Evolutionary conservation across 2,888 invertebrate species (phyloP).

Genomic region (Chrysomela aeneicollis): DNA sequence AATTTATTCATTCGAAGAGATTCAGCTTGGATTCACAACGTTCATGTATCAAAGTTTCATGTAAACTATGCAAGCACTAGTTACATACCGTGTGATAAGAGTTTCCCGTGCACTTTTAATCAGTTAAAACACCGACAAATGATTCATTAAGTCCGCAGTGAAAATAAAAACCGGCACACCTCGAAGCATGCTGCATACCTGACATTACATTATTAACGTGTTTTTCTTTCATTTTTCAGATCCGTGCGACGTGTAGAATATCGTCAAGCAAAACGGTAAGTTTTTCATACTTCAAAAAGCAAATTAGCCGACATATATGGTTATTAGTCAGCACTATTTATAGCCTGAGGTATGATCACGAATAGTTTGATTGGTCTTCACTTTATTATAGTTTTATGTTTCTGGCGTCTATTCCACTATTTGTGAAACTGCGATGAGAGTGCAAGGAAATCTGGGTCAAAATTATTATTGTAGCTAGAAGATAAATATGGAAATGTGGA

Average conservation of each 20-base stretch:
- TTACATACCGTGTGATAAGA: conserved; percentile 38
- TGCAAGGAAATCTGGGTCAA: conserved; percentile 2
- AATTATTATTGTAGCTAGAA: conserved; percentile 3
- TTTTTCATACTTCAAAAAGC: not conserved
- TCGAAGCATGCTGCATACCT: conserved; percentile 29
- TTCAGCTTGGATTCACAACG: conserved; percentile 29
- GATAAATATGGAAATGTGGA: not conserved
- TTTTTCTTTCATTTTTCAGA: conserved; percentile 16
- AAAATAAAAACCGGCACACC: conserved; percentile 35
- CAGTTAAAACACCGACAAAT: conserved; percentile 26
- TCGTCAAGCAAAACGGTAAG: conserved; percentile 15
- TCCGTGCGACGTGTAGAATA: not conserved
- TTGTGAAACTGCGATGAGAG: not conserved
- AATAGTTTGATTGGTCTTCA: not conserved
- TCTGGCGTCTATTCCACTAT: not conserved
- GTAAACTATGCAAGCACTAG: conserved; percentile 33
- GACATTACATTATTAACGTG: conserved; percentile 27
- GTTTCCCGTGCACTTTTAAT: conserved; percentile 27
- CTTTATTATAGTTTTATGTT: not conserved
- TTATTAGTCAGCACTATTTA: not conserved
- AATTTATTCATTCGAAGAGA: conserved; percentile 26
- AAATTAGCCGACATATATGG: too few species aligned
- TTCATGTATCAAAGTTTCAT: conserved; percentile 33
- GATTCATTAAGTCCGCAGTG: conserved; percentile 30
- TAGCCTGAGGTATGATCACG: not conserved